phyloP scores from a whole-genome alignment of 2,113 vertebrate species.

The Cryptoleucopteryx plumbea region DNA sequence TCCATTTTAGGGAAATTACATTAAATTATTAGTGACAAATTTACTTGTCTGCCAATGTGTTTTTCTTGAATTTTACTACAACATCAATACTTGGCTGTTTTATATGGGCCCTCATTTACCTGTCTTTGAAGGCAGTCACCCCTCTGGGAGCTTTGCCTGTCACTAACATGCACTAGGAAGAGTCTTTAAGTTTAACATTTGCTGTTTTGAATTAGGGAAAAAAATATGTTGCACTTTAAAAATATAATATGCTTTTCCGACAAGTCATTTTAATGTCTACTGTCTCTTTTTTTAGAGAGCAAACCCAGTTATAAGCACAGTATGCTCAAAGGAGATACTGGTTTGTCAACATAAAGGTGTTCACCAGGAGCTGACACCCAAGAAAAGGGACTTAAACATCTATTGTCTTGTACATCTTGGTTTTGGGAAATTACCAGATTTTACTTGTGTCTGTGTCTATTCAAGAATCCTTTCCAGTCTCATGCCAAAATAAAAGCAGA shows the following conservation, averaged over 20 bases:
- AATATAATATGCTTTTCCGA: constrained; percentile 39
- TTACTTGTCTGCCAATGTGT: constrained; percentile 86
- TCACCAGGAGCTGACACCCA: not conserved
- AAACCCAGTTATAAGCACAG: not conserved
- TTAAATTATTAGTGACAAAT: constrained; percentile 88
- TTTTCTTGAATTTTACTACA: constrained; percentile 84
- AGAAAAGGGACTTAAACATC: not conserved
- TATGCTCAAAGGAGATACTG: not conserved
- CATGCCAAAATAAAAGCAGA: constrained; percentile 6
- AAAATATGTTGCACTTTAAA: constrained; percentile 71
- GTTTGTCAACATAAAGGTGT: not conserved
- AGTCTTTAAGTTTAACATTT: constrained; percentile 73
- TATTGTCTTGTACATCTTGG: not conserved
- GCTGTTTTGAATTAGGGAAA: constrained; percentile 67
- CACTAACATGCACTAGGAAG: constrained; percentile 70
- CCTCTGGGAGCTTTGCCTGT: constrained; percentile 79
- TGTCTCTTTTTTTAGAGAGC: not conserved
- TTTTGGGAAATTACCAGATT: not conserved
- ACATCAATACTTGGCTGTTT: constrained; percentile 83
- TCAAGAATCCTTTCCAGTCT: not conserved
- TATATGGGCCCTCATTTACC: constrained; percentile 79
- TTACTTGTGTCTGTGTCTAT: not conserved
- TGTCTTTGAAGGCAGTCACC: constrained; percentile 79
- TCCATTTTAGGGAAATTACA: constrained; percentile 85
- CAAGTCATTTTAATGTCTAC: not conserved